Percentiles rank a stretch among this genome's conserved stretches.
phyloP scores from a whole-genome alignment of 37 sponge, comb jelly and placozoan genomes.

The Spongia lamella region DNA sequence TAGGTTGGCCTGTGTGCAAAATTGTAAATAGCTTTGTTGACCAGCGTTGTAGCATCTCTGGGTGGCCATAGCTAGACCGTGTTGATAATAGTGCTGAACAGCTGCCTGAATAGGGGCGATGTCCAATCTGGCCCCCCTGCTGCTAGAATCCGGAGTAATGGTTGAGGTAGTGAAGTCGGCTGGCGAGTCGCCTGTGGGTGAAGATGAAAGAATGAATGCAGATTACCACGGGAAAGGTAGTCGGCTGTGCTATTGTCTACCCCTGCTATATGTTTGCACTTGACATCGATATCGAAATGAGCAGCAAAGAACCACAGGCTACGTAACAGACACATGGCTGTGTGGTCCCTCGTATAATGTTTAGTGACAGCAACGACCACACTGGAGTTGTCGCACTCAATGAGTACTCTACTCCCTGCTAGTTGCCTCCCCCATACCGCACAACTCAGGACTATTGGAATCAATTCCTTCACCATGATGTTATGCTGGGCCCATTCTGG shows the following conservation, averaged over 20 bases:
- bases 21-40: conserved; percentile 16
- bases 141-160: background rate
- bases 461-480: conserved; percentile 21
- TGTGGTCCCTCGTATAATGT: background rate
- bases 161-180: background rate
- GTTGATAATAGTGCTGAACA: conserved; percentile 2
- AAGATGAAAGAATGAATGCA: conserved; percentile 8
- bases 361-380: background rate
- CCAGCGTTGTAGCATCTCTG: conserved; percentile 23
- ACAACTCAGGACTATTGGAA: no score
- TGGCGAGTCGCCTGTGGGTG: conserved; percentile 5
- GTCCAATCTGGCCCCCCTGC: conserved; percentile 29
- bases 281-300: background rate
- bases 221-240: conserved; percentile 19
- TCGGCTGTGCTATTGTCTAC: conserved; percentile 4
- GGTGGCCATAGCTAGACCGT: conserved; percentile 35
- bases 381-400: conserved; percentile 9
- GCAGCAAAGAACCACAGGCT: conserved; percentile 5
- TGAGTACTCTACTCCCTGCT: background rate
- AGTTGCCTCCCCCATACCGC: conserved; percentile 17
- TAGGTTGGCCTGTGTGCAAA: conserved; percentile 20
- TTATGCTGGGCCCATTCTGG: background rate
- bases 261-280: no score
- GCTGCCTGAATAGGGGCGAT: conserved; percentile 9
- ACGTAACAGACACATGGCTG: conserved; percentile 6